Percentiles rank a stretch among this genome's conserved stretches.
These are phyloP conservation scores for Stictocephala bisonia DNA, from an alignment of 2,888 invertebrate genomes.

Conservation along the genomic window DNA sequence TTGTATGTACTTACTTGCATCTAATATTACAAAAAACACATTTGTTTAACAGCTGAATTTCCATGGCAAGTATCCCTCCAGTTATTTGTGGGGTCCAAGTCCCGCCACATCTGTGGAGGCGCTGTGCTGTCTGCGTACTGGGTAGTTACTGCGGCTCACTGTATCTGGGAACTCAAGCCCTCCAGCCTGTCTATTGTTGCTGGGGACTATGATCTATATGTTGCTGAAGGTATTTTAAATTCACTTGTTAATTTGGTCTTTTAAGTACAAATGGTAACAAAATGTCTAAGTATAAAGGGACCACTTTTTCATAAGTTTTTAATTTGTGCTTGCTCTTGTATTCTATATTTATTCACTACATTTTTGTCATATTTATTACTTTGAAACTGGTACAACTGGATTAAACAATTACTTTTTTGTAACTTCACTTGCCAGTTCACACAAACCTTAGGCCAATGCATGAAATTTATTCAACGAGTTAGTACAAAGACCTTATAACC, in stretches of 20 bases:
- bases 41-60: conserved; percentile 59
- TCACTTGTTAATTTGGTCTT: not conserved
- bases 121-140: conserved; percentile 58
- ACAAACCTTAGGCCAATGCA: too few species aligned
- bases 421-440: too few species aligned
- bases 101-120: conserved; percentile 61
- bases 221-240: conserved; percentile 60
- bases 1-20: too few species aligned
- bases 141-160: conserved; percentile 62
- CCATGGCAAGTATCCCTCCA: conserved; percentile 63
- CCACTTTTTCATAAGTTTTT: too few species aligned
- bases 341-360: too few species aligned
- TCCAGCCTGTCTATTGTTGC: conserved; percentile 60
- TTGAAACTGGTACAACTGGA: too few species aligned
- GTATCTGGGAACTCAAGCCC: conserved; percentile 56
- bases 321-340: too few species aligned
- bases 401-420: too few species aligned
- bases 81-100: conserved; percentile 49
- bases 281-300: too few species aligned
- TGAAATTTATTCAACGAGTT: too few species aligned
- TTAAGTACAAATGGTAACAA: not conserved
- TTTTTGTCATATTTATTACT: too few species aligned
- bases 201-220: conserved; percentile 61
- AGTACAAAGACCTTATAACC: too few species aligned
- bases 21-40: not conserved